phyloP scores from a whole-genome alignment of 2,888 invertebrate genomes.

The Dorcus hopei region DNA sequence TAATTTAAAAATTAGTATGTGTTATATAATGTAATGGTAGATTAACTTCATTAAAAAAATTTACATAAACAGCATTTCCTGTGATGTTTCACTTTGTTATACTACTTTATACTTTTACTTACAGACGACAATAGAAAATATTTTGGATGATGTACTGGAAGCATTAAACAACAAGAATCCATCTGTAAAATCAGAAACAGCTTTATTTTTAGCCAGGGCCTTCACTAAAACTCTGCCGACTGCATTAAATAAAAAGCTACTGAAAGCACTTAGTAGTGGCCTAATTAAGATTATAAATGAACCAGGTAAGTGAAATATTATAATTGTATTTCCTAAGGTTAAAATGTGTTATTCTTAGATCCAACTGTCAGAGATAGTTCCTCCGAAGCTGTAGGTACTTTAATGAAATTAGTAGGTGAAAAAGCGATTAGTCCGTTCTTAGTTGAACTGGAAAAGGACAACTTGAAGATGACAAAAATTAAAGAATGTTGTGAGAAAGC shows the following conservation, averaged over 20 bases:
- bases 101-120: constrained; percentile 15
- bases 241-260: constrained; percentile 82
- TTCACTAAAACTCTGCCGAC: constrained; percentile 78
- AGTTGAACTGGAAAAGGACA: constrained; percentile 86
- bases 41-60: no score
- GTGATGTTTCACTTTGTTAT: no score
- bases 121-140: constrained; percentile 77
- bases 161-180: constrained; percentile 92
- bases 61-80: no score
- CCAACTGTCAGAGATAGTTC: constrained; percentile 89
- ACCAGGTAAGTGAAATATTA: constrained; percentile 53
- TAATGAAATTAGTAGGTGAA: constrained; percentile 91
- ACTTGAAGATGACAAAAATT: constrained; percentile 88
- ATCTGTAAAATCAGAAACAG: constrained; percentile 82
- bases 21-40: no score
- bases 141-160: constrained; percentile 81
- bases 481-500: constrained; percentile 94
- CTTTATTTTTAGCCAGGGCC: constrained; percentile 78
- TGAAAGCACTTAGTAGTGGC: constrained; percentile 76
- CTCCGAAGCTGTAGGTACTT: constrained; percentile 89
- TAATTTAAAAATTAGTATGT: no score
- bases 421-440: constrained; percentile 83
- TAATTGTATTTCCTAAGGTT: not conserved
- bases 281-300: constrained; percentile 77
- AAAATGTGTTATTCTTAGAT: constrained; percentile 56